A percentile compares a stretch with the other conserved stretches of the same genome.
These are phyloP conservation scores for Lithosia quadra DNA, from an alignment of 2,888 invertebrate genomes.

Conservation along the genomic window DNA sequence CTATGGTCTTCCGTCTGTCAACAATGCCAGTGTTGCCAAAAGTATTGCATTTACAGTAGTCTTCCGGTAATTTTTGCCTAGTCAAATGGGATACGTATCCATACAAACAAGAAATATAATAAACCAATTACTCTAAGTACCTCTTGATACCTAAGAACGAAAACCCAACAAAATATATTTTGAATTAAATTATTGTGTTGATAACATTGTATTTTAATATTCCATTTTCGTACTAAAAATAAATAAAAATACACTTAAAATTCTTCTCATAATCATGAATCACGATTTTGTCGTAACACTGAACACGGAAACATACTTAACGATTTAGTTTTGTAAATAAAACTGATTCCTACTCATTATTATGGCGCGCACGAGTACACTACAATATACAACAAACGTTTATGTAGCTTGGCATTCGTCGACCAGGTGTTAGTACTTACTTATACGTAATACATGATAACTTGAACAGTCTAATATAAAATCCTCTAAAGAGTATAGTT, in stretches of 20 bases:
- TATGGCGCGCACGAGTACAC: not conserved
- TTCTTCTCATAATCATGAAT: not conserved
- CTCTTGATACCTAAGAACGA: no score
- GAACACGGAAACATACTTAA: not conserved
- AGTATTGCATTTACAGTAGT: not conserved
- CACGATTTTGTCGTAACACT: no score
- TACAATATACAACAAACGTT: not conserved
- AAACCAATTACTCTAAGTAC: no score
- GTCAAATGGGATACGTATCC: no score
- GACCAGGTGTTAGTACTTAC: not conserved
- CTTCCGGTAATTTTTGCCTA: no score
- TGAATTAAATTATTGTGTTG: not conserved
- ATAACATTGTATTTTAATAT: not conserved
- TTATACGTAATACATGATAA: not conserved
- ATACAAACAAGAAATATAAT: no score
- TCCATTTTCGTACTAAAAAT: not conserved
- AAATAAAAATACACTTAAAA: not conserved
- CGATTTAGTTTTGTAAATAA: not conserved
- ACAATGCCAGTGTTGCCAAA: not conserved
- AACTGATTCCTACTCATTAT: not conserved
- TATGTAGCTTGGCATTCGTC: not conserved
- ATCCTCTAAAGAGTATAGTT: no score
- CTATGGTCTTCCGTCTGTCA: not conserved
- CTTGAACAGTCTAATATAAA: not conserved
- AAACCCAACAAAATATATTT: not conserved